Evolutionary conservation across 2,113 vertebrate species (phyloP).

Genomic region (Varanus salvator): DNA sequence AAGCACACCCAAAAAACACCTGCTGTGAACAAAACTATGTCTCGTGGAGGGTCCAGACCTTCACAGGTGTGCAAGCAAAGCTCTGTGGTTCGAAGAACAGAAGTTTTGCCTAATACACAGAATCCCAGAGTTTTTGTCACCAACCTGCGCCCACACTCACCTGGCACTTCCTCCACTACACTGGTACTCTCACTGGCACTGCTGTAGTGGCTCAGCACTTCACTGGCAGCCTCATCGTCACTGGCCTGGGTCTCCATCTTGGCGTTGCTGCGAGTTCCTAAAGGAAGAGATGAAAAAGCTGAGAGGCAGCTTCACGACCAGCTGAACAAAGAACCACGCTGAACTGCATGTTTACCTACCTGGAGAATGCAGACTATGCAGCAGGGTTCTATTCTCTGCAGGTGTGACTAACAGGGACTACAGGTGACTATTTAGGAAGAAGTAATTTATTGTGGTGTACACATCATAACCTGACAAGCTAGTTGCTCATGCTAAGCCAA

Average conservation of each 20-base stretch:
- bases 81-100: not conserved
- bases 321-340: not conserved
- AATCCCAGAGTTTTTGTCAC: not conserved
- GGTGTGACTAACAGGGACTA: not conserved
- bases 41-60: not conserved
- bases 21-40: not conserved
- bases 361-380: too few relatives aligned
- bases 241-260: constrained; percentile 87
- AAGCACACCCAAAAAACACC: not conserved
- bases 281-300: not conserved
- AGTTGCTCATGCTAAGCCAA: not conserved
- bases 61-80: not conserved
- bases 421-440: not conserved
- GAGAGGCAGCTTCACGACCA: not conserved
- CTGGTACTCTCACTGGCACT: constrained; percentile 88
- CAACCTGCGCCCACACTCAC: constrained; percentile 66
- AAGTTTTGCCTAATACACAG: not conserved
- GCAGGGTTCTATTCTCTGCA: not conserved
- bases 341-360: not conserved
- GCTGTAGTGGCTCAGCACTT: constrained; percentile 89
- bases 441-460: not conserved
- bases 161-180: constrained; percentile 83
- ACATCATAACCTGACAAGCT: not conserved
- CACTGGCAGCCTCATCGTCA: constrained; percentile 90
- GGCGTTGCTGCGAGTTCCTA: constrained; percentile 78